Base-by-base conservation (phyloP, 1,140 invertebrate species). In the Paramacrobiotus metropolitanus region DNA sequence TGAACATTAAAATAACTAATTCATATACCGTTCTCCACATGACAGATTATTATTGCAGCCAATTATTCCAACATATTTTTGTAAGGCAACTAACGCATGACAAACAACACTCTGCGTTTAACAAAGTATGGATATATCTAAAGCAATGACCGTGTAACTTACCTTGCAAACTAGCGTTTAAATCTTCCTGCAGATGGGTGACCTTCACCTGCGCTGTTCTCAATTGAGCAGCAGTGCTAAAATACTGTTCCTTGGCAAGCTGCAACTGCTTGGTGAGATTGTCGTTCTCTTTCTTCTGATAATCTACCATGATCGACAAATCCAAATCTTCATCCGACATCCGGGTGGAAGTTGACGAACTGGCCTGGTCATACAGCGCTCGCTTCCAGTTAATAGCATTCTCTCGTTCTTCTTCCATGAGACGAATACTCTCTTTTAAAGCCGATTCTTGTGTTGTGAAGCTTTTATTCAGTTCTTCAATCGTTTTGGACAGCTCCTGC, bases 271-370 rank as follows among this genome's bases (percentile, higher is more conserved):
- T 55, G 15, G 24, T 20, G 48, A 55, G 15, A 24, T 15, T 20
- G 15, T 55, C 48, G 48, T 55, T 55, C 48, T 55, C 48, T 24
- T 28, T 15, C 24, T 55, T 55, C 48, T 55, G 48, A 24, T 55
- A 28, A 15, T 55, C 48, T 4, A 55, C 48, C 15, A 55, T 15
- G 48, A 55, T 55, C 15, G 48, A 20, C 48, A 55, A 55, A 24
- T 55, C 48, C 48, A 20, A 24, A 4, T 20, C 48, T 28, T 55
- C 48, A 24, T 55, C 48, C 15, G 15, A 20, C 15, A 24, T 15
- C 4, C 15, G 4, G 48, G 15, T 24, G 4, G 48, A 20, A 24
- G 15, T 20, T 4, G 48, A 15, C 15, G 48, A 24, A 20, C 15
- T 15, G 15, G 48, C 24, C 15, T 24, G 48, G 28, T 55, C 48